These are phyloP conservation scores for Coregonus clupeaformis DNA, from an alignment of 2,113 vertebrate genomes.

Conservation along the genomic window DNA sequence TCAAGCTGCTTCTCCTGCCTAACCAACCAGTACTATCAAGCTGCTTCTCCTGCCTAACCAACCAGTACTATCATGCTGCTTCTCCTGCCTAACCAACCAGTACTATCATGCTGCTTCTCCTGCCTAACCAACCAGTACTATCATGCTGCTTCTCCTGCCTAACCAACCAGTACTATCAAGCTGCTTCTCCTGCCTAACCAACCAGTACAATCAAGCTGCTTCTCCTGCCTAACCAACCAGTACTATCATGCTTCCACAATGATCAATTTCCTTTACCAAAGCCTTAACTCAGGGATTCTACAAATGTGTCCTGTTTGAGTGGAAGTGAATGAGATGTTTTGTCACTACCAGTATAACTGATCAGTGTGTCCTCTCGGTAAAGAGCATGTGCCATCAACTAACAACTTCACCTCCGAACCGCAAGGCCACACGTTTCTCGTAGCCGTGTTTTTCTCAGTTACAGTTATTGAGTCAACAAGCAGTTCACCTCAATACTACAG, in stretches of 20 bases:
- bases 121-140: neutral
- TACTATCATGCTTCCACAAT: neutral
- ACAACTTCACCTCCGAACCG: neutral
- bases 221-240: neutral
- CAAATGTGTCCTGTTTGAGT: conserved; percentile 25
- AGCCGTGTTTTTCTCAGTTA: neutral
- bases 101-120: neutral
- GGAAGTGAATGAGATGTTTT: conserved; percentile 36
- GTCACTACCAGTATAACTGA: conserved; percentile 49
- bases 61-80: neutral
- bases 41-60: neutral
- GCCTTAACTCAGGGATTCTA: conserved; percentile 38
- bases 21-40: neutral
- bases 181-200: neutral
- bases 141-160: neutral
- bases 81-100: neutral
- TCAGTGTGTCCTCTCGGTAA: conserved; percentile 24
- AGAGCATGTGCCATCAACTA: neutral
- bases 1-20: too few relatives aligned
- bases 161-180: neutral
- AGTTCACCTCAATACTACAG: neutral
- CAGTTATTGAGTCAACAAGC: neutral
- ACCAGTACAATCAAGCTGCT: neutral
- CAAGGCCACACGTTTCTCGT: conserved; percentile 9
- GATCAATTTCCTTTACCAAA: neutral